These are phyloP conservation scores for Harpegnathos saltator DNA, from an alignment of 1,140 invertebrate genomes.

Conservation along the genomic window DNA sequence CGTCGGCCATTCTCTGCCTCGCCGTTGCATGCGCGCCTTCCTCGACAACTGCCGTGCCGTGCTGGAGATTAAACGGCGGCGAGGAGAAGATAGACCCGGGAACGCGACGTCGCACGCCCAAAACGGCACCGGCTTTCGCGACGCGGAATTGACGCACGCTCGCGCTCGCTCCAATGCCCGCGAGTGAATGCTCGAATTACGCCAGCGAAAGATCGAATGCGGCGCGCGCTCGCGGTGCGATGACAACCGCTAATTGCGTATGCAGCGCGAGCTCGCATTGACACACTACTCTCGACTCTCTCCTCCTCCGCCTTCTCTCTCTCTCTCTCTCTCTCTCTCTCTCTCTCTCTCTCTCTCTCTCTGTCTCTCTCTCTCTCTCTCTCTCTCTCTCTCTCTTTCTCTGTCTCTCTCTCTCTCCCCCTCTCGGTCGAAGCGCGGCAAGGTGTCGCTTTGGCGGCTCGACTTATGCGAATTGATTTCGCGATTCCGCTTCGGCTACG, in stretches of 20 bases:
- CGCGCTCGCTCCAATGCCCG: neutral
- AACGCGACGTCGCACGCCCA: too few species aligned
- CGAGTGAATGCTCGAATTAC: conserved; percentile 36
- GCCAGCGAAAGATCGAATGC: conserved; percentile 40
- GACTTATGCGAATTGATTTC: conserved; percentile 57
- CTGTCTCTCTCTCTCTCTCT: too few species aligned
- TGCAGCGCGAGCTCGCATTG: conserved; percentile 1
- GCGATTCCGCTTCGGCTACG: conserved; percentile 3
- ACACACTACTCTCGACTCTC: neutral
- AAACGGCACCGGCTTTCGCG: too few species aligned
- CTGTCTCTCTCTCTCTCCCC: too few species aligned
- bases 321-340: too few species aligned
- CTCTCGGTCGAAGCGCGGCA: neutral
- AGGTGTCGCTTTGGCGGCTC: conserved; percentile 14
- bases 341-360: too few species aligned
- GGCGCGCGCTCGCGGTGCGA: conserved; percentile 22
- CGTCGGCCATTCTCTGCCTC: conserved; percentile 8
- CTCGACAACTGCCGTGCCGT: neutral
- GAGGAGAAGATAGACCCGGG: too few species aligned
- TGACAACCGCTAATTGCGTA: conserved; percentile 36
- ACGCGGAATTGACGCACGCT: neutral
- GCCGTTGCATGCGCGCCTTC: neutral
- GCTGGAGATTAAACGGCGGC: conserved; percentile 4
- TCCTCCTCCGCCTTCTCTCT: too few species aligned
- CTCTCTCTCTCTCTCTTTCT: too few species aligned